Evolutionary conservation across 2,888 invertebrate species (phyloP).

Genomic region (Zeuzera pyrina): DNA sequence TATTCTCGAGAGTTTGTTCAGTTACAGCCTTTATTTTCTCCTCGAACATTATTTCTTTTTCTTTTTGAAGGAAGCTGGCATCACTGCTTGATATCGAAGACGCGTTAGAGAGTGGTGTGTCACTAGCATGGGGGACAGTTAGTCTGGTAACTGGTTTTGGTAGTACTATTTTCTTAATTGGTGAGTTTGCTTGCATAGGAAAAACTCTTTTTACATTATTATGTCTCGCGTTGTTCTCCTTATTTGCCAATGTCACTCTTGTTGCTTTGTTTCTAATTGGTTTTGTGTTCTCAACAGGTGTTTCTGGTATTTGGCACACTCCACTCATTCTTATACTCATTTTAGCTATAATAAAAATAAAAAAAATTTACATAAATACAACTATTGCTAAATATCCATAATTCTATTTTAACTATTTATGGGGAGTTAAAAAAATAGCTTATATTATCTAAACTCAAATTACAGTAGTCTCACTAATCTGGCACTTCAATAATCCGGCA

Average conservation of each 20-base stretch:
- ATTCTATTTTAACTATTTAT: neutral
- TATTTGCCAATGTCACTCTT: slow-evolving; percentile 31
- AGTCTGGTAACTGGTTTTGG: slow-evolving; percentile 15
- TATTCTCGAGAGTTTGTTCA: slow-evolving; percentile 35
- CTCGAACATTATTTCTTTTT: slow-evolving; percentile 47
- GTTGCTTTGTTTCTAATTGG: slow-evolving; percentile 23
- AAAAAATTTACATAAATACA: neutral
- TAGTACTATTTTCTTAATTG: slow-evolving; percentile 10
- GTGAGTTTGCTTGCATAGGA: slow-evolving; percentile 14
- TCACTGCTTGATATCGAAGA: slow-evolving; percentile 53
- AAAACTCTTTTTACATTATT: neutral
- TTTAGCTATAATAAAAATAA: slow-evolving; percentile 22
- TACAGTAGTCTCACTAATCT: neutral
- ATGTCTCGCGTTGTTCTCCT: too few relatives aligned
- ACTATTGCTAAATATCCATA: neutral
- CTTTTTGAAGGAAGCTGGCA: slow-evolving; percentile 50
- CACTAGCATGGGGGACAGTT: slow-evolving; percentile 14
- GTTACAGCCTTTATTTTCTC: slow-evolving; percentile 27
- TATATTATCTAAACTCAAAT: neutral
- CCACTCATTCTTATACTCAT: slow-evolving; percentile 48
- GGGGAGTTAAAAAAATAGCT: slow-evolving; percentile 1
- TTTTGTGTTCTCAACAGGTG: slow-evolving; percentile 32
- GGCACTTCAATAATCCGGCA: too few relatives aligned
- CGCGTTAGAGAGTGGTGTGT: slow-evolving; percentile 41
- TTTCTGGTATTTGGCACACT: slow-evolving; percentile 42